Evolutionary conservation across 2,888 invertebrate species (phyloP).

Genomic region (Cactoblastis cactorum): DNA sequence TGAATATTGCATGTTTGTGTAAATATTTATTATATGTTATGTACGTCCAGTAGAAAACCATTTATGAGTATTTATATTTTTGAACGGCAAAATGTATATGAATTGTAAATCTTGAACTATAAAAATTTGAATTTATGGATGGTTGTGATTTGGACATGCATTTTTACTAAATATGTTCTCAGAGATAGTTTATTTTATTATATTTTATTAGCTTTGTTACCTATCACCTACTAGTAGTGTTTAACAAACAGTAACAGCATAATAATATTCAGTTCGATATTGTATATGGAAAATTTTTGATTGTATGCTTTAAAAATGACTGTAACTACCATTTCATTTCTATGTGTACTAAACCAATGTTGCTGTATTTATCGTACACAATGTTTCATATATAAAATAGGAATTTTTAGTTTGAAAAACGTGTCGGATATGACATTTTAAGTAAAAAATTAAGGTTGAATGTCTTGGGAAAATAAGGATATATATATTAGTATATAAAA

Average conservation of each 20-base stretch:
- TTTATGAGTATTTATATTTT: slow-evolving; percentile 42
- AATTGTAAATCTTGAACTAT: slow-evolving; percentile 45
- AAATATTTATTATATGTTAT: slow-evolving; percentile 29
- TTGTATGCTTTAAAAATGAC: too few relatives aligned
- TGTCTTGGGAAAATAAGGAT: background rate
- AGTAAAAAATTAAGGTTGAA: too few relatives aligned
- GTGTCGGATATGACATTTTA: too few relatives aligned
- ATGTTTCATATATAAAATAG: too few relatives aligned
- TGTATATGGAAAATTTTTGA: too few relatives aligned
- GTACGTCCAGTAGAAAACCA: slow-evolving; percentile 43
- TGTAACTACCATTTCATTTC: too few relatives aligned
- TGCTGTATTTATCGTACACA: too few relatives aligned
- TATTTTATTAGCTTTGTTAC: background rate
- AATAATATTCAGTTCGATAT: too few relatives aligned
- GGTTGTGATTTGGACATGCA: slow-evolving; percentile 63
- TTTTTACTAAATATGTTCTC: slow-evolving; percentile 23
- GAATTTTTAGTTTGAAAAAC: too few relatives aligned
- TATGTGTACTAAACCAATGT: too few relatives aligned
- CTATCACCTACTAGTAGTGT: too few relatives aligned
- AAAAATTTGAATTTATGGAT: slow-evolving; percentile 59
- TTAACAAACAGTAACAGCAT: too few relatives aligned
- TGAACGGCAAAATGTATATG: slow-evolving; percentile 36
- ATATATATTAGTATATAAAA: background rate
- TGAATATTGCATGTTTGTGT: slow-evolving; percentile 23
- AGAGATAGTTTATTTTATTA: background rate